These are phyloP conservation scores for Epinotia ramella DNA, from an alignment of 2,888 invertebrate genomes.

Conservation along the genomic window DNA sequence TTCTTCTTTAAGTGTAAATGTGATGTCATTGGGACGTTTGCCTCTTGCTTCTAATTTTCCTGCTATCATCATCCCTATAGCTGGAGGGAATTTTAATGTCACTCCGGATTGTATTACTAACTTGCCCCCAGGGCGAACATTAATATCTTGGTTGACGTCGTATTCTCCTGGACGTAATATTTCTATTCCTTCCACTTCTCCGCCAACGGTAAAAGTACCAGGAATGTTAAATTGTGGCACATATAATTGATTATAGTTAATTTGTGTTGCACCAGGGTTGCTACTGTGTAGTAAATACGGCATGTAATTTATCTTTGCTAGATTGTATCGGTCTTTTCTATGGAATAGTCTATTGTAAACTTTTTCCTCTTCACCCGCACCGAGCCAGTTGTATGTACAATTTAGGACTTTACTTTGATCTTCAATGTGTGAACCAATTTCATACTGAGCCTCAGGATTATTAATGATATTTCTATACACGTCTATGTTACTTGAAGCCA, in stretches of 20 bases:
- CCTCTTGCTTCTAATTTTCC: slow-evolving; percentile 95
- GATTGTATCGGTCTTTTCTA: slow-evolving; percentile 96
- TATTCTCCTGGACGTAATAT: slow-evolving; percentile 93
- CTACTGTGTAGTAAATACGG: slow-evolving; percentile 96
- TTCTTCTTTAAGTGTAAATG: slow-evolving; percentile 92
- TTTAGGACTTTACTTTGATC: slow-evolving; percentile 98
- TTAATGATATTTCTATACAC: slow-evolving; percentile 96
- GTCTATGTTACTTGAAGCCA: slow-evolving; percentile 95
- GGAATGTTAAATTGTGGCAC: slow-evolving; percentile 91
- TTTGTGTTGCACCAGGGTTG: slow-evolving; percentile 94
- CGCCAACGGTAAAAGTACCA: slow-evolving; percentile 91
- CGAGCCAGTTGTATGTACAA: slow-evolving; percentile 97
- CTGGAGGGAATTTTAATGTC: slow-evolving; percentile 94
- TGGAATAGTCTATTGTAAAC: slow-evolving; percentile 92
- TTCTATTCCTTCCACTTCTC: slow-evolving; percentile 97
- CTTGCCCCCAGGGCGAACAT: slow-evolving; percentile 96
- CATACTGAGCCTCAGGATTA: slow-evolving; percentile 95
- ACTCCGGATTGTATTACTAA: slow-evolving; percentile 95
- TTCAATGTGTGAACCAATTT: slow-evolving; percentile 97
- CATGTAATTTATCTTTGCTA: slow-evolving; percentile 96
- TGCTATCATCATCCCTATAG: slow-evolving; percentile 98
- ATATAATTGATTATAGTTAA: slow-evolving; percentile 90
- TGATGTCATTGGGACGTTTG: slow-evolving; percentile 91
- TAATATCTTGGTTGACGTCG: slow-evolving; percentile 96
- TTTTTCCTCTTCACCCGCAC: slow-evolving; percentile 89